These are phyloP conservation scores for Enteromius paludinosus DNA, from an alignment of 2,797 vertebrate species.

Conservation along the genomic window DNA sequence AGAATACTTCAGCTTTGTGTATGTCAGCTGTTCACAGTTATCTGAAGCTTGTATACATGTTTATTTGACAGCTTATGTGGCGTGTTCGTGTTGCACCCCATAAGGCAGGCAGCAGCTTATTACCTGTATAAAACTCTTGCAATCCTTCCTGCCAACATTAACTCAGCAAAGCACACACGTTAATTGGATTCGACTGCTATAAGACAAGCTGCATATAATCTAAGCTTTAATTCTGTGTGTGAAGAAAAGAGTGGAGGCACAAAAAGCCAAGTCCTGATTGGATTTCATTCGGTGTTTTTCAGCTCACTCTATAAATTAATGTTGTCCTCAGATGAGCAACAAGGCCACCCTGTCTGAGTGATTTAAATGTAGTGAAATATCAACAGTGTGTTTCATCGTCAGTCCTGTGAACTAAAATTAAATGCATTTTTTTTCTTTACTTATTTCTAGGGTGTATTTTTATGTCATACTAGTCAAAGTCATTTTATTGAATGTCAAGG, in stretches of 20 bases:
- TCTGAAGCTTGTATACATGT: neutral
- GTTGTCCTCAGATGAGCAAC: conserved; percentile 66
- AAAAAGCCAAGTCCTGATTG: neutral
- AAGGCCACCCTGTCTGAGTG: conserved; percentile 50
- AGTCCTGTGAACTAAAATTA: neutral
- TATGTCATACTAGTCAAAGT: no score
- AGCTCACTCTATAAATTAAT: neutral
- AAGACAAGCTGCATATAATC: neutral
- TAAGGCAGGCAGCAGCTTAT: neutral
- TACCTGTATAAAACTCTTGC: conserved; percentile 1
- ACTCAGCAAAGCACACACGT: neutral
- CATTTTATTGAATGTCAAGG: no score
- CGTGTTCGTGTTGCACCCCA: neutral
- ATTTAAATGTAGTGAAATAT: conserved; percentile 8
- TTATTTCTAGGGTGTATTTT: no score
- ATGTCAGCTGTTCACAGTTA: neutral
- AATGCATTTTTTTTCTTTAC: neutral
- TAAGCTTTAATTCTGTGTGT: neutral
- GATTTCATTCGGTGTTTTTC: neutral
- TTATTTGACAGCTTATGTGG: conserved; percentile 26
- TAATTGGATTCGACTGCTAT: conserved; percentile 11
- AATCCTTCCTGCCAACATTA: conserved; percentile 16
- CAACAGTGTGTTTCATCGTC: neutral
- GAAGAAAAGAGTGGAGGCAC: neutral
- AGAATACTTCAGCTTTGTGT: conserved; percentile 16